phyloP scores from a whole-genome alignment of 2,797 vertebrate species.

The Sebastiscus albofasciatus region DNA sequence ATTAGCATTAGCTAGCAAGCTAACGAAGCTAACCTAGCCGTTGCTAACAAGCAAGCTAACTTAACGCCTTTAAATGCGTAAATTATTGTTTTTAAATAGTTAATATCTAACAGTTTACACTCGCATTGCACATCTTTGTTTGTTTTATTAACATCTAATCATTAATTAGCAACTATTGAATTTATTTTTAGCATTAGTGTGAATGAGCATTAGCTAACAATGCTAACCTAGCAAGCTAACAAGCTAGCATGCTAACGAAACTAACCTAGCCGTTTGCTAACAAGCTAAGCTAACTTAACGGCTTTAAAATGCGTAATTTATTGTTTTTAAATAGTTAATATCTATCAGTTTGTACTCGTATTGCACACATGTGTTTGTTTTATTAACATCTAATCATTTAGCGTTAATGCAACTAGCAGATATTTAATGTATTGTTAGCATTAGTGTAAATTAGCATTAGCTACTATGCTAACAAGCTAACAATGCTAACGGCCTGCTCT shows the following conservation, averaged over 20 bases:
- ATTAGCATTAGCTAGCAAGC: slow-evolving; percentile 2
- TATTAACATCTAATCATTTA: too few species aligned
- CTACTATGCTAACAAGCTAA: neutral
- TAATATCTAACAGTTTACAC: rapidly evolving
- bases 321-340: rapidly evolving
- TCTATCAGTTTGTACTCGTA: rapidly evolving
- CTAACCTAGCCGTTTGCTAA: slow-evolving; percentile 34
- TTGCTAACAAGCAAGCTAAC: slow-evolving; percentile 33
- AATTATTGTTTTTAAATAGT: rapidly evolving
- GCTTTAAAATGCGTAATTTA: neutral
- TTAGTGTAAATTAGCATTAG: slow-evolving; percentile 19
- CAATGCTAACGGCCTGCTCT: slow-evolving; percentile 61
- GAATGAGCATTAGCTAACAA: slow-evolving; percentile 29
- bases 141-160: rapidly evolving
- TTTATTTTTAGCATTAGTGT: neutral
- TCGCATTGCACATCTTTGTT: rapidly evolving
- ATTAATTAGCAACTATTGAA: neutral
- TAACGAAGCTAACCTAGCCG: neutral
- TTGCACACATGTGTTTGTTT: rapidly evolving
- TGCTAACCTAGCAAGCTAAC: slow-evolving; percentile 10
- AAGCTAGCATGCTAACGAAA: slow-evolving; percentile 5
- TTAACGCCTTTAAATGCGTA: neutral
- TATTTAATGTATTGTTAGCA: neutral
- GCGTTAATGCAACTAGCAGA: too few species aligned
- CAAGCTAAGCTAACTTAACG: slow-evolving; percentile 12